A percentile compares a stretch with the other conserved stretches of the same genome.
These are phyloP conservation scores for Meloidogyne hapla DNA, from an alignment of 1,140 invertebrate genomes.

Conservation along the genomic window DNA sequence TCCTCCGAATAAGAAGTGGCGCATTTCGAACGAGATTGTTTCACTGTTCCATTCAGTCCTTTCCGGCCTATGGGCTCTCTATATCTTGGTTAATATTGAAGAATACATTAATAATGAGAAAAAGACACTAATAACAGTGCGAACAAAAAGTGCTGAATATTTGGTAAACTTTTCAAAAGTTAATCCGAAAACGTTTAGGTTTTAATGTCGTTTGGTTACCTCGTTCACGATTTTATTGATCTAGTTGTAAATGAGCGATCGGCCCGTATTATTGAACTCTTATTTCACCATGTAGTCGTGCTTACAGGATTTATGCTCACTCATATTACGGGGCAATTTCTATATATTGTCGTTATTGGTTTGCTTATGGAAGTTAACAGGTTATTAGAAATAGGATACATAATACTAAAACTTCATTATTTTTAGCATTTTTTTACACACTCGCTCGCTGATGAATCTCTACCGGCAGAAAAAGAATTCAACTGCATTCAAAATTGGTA, in stretches of 20 bases:
- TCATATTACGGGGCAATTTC: constrained; percentile 42
- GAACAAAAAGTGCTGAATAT: constrained; percentile 9
- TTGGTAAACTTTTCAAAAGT: background rate
- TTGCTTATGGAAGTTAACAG: constrained; percentile 63
- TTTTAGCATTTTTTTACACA: constrained; percentile 54
- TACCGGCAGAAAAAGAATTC: constrained; percentile 58
- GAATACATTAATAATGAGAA: constrained; percentile 20
- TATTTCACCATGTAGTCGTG: constrained; percentile 63
- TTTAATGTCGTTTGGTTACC: constrained; percentile 58
- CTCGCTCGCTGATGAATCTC: constrained; percentile 57
- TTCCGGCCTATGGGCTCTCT: constrained; percentile 55
- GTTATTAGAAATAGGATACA: constrained; percentile 49
- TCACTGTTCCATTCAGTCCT: constrained; percentile 61
- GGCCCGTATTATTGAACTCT: constrained; percentile 56
- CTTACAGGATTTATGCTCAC: constrained; percentile 53
- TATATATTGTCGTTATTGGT: constrained; percentile 59
- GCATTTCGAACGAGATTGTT: constrained; percentile 62
- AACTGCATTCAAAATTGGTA: constrained; percentile 51
- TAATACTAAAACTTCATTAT: background rate
- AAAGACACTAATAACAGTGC: background rate
- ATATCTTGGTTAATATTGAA: constrained; percentile 26
- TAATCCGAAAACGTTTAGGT: constrained; percentile 35
- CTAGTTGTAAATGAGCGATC: constrained; percentile 60
- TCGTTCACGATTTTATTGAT: constrained; percentile 58
- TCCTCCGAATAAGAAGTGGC: constrained; percentile 63